Evolutionary conservation across 53 echinoderm and acorn worm species (phyloP), one percentile per base, ranked within the genome.

Genomic region (Temnopleurus reevesii): DNA sequence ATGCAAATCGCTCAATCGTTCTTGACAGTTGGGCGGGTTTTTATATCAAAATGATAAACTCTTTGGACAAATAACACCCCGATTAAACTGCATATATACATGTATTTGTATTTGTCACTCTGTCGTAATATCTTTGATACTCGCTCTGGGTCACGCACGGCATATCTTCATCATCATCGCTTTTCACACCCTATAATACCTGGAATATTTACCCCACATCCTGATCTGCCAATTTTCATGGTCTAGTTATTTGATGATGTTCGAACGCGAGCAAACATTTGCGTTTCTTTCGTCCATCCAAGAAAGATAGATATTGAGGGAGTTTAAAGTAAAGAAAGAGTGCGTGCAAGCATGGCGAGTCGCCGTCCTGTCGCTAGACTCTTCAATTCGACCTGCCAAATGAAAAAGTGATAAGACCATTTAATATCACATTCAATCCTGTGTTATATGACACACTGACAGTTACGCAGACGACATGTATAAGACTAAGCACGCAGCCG

Each of bases 351-450:
- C 15, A 51, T 51, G 53, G 9, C 24, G 2, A 8, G 0, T 27
- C 46, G 29, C 27, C 28, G 4, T 46, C 30, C 17, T 47, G 23
- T 8, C 18, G 7, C 25, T 47, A 49, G 24, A 27, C 49, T 28
- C 30, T 27, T 3, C 46, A 47, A 49, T 47, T 45, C 33, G 31
- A 36, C 71, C 53, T 47, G 33, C 71, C 10, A 47, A 87, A 66
- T 65, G 88, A 87, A 71, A 26, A 66, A 66, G 55, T 26, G 88
- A 71, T 87, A 71, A 49, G 71, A 49, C 49, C 47, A 53, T 33
- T 87, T 66, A 87, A 87, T 87, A 87, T 66, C 71, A 66, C 88
- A 85, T 59, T 85, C 85, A 43, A 44, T 33, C 71, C 12, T 29
- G 59, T 85, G 59, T 33, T 60, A 60, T 59, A 60, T 85, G 61